phyloP scores from a whole-genome alignment of 92 coral and sea anemone genomes.

The Epizoanthus rinbou region DNA sequence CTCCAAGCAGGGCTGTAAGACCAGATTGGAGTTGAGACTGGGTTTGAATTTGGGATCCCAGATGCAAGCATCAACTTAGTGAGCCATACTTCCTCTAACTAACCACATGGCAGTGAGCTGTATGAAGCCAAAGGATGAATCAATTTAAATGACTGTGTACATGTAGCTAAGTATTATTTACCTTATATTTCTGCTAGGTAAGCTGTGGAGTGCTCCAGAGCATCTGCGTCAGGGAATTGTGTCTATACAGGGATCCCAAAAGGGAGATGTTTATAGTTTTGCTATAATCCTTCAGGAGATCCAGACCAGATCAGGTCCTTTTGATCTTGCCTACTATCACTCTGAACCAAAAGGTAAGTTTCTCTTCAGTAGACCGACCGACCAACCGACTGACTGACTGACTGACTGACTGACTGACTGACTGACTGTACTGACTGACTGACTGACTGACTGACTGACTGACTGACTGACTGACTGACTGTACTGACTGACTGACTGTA shows the following conservation, averaged over 20 bases:
- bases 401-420: too few relatives aligned
- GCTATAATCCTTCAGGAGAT: conserved; percentile 90
- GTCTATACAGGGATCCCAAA: conserved; percentile 80
- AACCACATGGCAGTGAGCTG: too few relatives aligned
- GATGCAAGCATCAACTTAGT: too few relatives aligned
- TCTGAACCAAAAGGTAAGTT: conserved; percentile 80
- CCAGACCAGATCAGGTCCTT: conserved; percentile 89
- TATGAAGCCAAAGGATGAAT: not conserved
- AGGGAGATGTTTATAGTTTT: conserved; percentile 98
- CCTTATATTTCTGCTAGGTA: conserved; percentile 49
- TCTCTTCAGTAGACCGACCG: not conserved
- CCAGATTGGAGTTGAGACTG: too few relatives aligned
- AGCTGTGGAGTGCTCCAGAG: conserved; percentile 96
- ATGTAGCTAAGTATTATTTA: not conserved
- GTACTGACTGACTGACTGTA: too few relatives aligned
- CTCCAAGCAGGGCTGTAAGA: too few relatives aligned
- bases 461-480: too few relatives aligned
- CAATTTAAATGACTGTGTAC: not conserved
- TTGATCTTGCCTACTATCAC: conserved; percentile 78
- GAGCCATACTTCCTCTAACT: too few relatives aligned
- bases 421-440: too few relatives aligned
- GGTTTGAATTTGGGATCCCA: too few relatives aligned
- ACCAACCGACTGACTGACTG: too few relatives aligned
- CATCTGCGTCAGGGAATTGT: conserved; percentile 68
- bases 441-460: too few relatives aligned